Percentiles rank a stretch among this genome's conserved stretches.
phyloP scores from a whole-genome alignment of 2,113 vertebrate genomes.

The Ginglymostoma cirratum region DNA sequence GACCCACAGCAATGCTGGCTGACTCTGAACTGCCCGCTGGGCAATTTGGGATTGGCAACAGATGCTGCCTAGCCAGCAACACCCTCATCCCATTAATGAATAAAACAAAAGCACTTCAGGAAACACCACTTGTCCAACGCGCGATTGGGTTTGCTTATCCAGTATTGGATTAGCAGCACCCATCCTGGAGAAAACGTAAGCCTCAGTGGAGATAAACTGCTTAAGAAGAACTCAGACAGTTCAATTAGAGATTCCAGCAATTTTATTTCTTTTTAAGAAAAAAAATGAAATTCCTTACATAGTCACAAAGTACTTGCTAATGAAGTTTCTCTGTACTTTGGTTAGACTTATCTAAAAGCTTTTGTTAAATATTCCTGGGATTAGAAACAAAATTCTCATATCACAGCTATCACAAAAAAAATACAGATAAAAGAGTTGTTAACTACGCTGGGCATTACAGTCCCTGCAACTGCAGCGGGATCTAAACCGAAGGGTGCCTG shows the following conservation, averaged over 20 bases:
- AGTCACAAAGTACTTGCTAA: not conserved
- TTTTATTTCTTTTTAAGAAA: not conserved
- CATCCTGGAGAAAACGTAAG: no score
- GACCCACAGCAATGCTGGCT: no score
- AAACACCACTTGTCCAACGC: no score
- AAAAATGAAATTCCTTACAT: not conserved
- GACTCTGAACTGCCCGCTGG: no score
- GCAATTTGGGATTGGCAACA: no score
- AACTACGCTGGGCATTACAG: not conserved
- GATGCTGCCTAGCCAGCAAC: no score
- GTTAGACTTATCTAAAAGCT: not conserved
- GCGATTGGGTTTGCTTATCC: no score
- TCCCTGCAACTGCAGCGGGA: not conserved
- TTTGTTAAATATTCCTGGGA: not conserved
- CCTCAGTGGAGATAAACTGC: no score
- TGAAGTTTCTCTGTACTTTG: not conserved
- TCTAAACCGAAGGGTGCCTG: not conserved
- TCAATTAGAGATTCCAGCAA: not conserved
- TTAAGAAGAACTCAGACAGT: not conserved
- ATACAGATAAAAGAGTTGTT: not conserved
- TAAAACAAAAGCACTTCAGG: no score
- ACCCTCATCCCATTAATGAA: no score
- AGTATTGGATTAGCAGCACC: no score
- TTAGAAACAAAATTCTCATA: not conserved
- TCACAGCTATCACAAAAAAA: not conserved